Conservation (phyloP, 1,140 invertebrate species). For the Trichomalopsis sarcophagae region DNA sequence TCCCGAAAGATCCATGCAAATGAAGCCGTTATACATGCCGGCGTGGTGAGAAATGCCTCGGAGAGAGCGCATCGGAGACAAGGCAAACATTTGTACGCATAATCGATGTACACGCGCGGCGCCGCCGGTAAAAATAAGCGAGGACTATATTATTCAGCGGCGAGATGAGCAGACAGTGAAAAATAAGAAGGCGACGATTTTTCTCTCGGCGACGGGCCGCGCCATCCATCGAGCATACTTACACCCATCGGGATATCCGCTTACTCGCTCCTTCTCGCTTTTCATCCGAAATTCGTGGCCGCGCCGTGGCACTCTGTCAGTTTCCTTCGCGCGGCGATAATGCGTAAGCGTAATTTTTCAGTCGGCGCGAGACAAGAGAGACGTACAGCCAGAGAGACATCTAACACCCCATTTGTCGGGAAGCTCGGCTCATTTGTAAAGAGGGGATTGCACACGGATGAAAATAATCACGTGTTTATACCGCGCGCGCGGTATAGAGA, state of each 20-base stretch:
- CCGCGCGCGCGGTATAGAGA: slow-evolving; percentile 40
- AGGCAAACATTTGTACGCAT: neutral
- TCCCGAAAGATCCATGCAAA: neutral
- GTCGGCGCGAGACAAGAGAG: neutral
- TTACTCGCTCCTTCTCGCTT: slow-evolving; percentile 18
- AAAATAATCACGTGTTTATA: slow-evolving; percentile 56
- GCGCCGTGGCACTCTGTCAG: neutral
- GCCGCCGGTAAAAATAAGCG: neutral
- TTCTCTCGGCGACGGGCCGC: slow-evolving; percentile 16
- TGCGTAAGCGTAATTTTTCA: slow-evolving; percentile 5
- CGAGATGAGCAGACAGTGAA: neutral
- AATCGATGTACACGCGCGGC: neutral
- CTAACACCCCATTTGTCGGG: slow-evolving; percentile 60
- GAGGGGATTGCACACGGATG: slow-evolving; percentile 46
- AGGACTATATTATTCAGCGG: neutral
- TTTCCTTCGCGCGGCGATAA: neutral
- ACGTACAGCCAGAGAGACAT: slow-evolving; percentile 27
- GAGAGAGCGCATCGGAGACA: neutral
- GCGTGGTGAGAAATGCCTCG: neutral
- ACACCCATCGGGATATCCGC: slow-evolving; percentile 11
- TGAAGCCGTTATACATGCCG: neutral
- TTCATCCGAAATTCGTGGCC: neutral
- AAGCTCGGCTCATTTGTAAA: slow-evolving; percentile 11
- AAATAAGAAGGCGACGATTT: slow-evolving; percentile 23
- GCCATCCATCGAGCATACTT: slow-evolving; percentile 8